Conservation (phyloP, 2,113 vertebrate genomes). For the Edolisoma coerulescens region DNA sequence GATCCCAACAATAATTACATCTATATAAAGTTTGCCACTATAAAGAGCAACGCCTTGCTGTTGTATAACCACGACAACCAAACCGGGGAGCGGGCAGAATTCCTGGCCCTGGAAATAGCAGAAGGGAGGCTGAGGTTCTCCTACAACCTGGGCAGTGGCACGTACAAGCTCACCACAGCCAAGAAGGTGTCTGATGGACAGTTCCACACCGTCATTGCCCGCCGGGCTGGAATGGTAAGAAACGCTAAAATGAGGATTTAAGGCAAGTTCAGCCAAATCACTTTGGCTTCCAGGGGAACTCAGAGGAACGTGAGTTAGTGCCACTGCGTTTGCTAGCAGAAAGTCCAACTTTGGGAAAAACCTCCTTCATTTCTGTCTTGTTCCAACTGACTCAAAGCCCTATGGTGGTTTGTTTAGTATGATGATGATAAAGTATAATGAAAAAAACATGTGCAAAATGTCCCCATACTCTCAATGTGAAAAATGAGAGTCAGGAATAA, state of each 20-base stretch:
- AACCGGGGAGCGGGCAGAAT: conserved; percentile 91
- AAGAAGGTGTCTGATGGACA: conserved; percentile 93
- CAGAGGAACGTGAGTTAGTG: background rate
- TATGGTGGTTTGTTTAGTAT: background rate
- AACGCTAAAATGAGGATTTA: background rate
- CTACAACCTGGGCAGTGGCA: conserved; percentile 92
- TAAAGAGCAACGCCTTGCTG: conserved; percentile 86
- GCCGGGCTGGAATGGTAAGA: conserved; percentile 94
- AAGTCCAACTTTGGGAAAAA: background rate
- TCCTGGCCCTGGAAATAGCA: conserved; percentile 89
- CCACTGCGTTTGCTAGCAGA: background rate
- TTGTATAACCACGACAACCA: conserved; percentile 96
- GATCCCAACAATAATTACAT: conserved; percentile 98
- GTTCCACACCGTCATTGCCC: conserved; percentile 94
- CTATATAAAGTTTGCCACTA: conserved; percentile 96
- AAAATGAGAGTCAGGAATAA: conserved; percentile 23
- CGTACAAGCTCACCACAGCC: conserved; percentile 86
- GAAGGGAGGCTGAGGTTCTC: conserved; percentile 89
- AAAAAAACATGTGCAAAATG: background rate
- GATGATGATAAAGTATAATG: conserved; percentile 20
- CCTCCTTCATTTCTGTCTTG: background rate
- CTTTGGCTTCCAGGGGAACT: background rate
- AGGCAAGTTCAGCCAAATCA: background rate
- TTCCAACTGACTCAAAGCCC: background rate
- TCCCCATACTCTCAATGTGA: background rate